Percentiles rank a stretch among this genome's conserved stretches.
These are phyloP conservation scores for Dolichopus griseipennis DNA, from an alignment of 2,888 invertebrate species.

Conservation along the genomic window DNA sequence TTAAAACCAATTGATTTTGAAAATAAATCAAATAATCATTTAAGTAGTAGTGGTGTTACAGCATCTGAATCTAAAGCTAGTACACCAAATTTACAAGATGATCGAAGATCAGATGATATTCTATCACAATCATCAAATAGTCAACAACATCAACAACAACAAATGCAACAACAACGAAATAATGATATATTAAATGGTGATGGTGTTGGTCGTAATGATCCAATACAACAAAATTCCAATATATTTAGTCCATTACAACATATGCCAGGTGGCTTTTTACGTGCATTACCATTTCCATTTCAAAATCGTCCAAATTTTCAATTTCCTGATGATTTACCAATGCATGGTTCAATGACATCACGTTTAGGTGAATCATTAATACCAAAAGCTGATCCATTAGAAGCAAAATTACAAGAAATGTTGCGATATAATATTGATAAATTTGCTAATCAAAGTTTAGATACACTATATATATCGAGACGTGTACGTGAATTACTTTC, in stretches of 20 bases:
- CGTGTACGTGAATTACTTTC: conserved; percentile 88
- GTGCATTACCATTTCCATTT: conserved; percentile 61
- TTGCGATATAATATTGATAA: conserved; percentile 92
- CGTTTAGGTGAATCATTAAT: conserved; percentile 82
- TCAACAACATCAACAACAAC: neutral
- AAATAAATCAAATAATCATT: conserved; percentile 10
- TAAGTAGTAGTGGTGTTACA: conserved; percentile 20
- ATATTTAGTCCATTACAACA: conserved; percentile 28
- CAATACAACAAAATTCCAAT: conserved; percentile 28
- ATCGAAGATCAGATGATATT: conserved; percentile 22
- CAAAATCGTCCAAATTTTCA: conserved; percentile 74
- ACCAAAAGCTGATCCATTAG: conserved; percentile 89
- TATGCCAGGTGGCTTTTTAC: conserved; percentile 46
- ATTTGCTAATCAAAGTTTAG: conserved; percentile 85
- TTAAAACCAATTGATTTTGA: conserved; percentile 23
- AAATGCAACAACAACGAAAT: neutral
- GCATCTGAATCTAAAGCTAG: conserved; percentile 38
- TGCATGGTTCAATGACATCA: conserved; percentile 73
- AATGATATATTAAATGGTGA: neutral
- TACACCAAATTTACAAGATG: conserved; percentile 43
- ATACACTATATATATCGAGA: conserved; percentile 90
- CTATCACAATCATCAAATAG: conserved; percentile 22
- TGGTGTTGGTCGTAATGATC: conserved; percentile 36
- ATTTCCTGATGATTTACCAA: conserved; percentile 73
- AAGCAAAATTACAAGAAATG: conserved; percentile 87